Evolutionary conservation across 1,140 invertebrate species (phyloP).

Genomic region (Hycleus cichorii): DNA sequence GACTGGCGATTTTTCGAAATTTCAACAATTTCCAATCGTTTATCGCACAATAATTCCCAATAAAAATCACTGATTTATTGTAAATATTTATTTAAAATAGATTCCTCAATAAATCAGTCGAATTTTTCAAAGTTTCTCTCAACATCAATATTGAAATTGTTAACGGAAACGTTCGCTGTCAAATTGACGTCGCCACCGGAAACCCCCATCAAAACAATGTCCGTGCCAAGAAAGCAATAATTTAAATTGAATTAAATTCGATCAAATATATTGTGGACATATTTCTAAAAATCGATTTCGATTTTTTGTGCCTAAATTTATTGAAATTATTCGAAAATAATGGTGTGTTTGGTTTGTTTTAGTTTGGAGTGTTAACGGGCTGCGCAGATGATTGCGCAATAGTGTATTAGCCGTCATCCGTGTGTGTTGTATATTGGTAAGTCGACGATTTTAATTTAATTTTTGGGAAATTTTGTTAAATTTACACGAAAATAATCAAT

Average conservation of each 20-base stretch:
- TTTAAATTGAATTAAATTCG: background rate
- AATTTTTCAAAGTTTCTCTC: background rate
- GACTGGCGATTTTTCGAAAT: background rate
- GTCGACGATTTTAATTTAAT: constrained; percentile 21
- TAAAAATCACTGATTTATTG: background rate
- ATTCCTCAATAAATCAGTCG: background rate
- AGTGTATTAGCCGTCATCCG: constrained; percentile 33
- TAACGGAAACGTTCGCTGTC: constrained; percentile 4
- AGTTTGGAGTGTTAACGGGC: background rate
- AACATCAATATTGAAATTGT: background rate
- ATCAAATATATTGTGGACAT: background rate
- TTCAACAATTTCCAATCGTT: background rate
- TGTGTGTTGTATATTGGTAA: constrained; percentile 36
- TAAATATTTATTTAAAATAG: background rate
- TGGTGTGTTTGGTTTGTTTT: too few species aligned
- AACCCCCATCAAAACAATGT: background rate
- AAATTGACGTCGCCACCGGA: constrained; percentile 7
- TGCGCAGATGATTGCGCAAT: constrained; percentile 25
- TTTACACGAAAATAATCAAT: constrained; percentile 29
- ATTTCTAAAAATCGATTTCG: background rate
- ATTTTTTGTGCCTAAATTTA: too few species aligned
- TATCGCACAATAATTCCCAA: background rate
- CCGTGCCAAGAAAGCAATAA: background rate
- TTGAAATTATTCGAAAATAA: too few species aligned
- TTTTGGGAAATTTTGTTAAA: constrained; percentile 26